Evolutionary conservation across 2,888 invertebrate genomes (phyloP), one percentile per base, ranked within the genome.

Genomic region (Polymixis flavicincta): DNA sequence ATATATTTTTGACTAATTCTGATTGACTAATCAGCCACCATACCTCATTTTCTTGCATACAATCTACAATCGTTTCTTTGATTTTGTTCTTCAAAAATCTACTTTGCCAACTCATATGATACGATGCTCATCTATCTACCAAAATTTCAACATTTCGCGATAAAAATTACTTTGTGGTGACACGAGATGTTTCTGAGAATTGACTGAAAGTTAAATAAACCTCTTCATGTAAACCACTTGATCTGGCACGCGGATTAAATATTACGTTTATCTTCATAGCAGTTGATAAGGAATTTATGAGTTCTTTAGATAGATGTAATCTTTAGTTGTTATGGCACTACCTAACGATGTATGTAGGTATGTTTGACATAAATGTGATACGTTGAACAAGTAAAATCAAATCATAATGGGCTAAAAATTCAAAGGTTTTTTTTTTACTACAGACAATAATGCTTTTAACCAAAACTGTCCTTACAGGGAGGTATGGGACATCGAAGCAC

Each of bases 281-380:
- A 8, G 17, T 60, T 74, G 82, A 86, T 83, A 83, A 86, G 84
- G 32, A 78, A 73, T 86, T 83, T 86, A 83, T 67, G 73, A 85
- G 84, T 68, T 71, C 66, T 86, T 71, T 68, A 83, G 66, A 78
- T 86, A 86, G 11, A 71, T 22, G 19, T 86, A 68, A 83, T 83
- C 86, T 83, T 64, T 37, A 64, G 42, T 63, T 70, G 71, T 72
- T 67, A 61, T 67, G 59, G 45, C 32, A 69, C 32, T 48, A 57
- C 14, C 32, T 19, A 17, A 22, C 4, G 59, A 22, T 17, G 2
- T n/a, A 76, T 14, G 42, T 37, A 57, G 5, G 22, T 42, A 45
- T 61, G 55, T 57, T 80, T 74, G 13, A 67, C 17, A 64, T 17
- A 57, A 37, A 83, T 42, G 37, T 54, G n/a, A 48, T 11, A 19